Evolutionary conservation across 1,140 invertebrate species (phyloP).

Genomic region (Mycetomoellerius zeteki): DNA sequence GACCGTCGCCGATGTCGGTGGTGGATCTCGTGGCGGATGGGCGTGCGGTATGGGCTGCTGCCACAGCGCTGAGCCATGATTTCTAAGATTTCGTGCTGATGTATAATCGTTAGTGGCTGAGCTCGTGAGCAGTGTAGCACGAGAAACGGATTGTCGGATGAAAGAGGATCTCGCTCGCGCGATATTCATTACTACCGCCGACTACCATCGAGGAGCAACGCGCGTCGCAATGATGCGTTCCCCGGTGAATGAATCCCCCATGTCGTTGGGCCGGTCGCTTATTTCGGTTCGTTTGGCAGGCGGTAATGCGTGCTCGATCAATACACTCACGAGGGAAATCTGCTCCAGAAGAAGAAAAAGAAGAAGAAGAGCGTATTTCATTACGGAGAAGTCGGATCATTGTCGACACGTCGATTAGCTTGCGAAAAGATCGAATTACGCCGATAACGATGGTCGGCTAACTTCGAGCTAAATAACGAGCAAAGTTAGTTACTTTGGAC

Average conservation of each 20-base stretch:
- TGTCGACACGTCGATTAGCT: background rate
- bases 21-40: slow-evolving; percentile 77
- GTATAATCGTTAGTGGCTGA: slow-evolving; percentile 84
- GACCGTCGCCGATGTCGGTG: slow-evolving; percentile 66
- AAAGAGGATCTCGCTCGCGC: background rate
- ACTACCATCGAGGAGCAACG: background rate
- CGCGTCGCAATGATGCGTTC: slow-evolving; percentile 13
- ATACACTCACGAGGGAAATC: slow-evolving; percentile 22
- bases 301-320: slow-evolving; percentile 29
- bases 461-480: slow-evolving; percentile 24
- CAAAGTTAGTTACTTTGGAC: background rate
- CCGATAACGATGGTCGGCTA: slow-evolving; percentile 31
- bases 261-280: background rate
- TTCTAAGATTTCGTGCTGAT: slow-evolving; percentile 85
- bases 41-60: slow-evolving; percentile 73
- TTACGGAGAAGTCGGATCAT: slow-evolving; percentile 21
- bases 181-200: too few relatives aligned
- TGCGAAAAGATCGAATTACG: slow-evolving; percentile 11
- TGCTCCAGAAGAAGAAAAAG: background rate
- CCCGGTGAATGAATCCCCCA: slow-evolving; percentile 26
- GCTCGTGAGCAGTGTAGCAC: slow-evolving; percentile 82
- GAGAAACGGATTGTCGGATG: background rate
- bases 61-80: slow-evolving; percentile 80
- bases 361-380: background rate
- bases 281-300: slow-evolving; percentile 32